Conservation (phyloP, 2,797 vertebrate species). For the Notoglanidium macrostoma region DNA sequence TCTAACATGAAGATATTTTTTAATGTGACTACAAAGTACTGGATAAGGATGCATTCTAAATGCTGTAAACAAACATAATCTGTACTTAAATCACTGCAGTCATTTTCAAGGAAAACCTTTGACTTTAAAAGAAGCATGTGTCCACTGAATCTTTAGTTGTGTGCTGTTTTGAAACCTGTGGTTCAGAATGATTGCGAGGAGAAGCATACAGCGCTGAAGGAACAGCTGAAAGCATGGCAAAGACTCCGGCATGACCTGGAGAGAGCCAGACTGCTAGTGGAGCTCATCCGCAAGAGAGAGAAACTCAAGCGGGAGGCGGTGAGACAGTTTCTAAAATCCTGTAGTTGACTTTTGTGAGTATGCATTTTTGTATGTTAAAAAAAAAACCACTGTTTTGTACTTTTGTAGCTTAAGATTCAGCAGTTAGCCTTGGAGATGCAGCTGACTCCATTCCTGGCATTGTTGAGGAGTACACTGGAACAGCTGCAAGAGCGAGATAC, state of each 20-base stretch:
- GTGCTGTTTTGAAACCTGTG: constrained; percentile 12
- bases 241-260: constrained; percentile 96
- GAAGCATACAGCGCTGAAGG: constrained; percentile 91
- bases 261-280: constrained; percentile 93
- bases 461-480: constrained; percentile 92
- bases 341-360: not conserved
- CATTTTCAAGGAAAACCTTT: not conserved
- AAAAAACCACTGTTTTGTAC: constrained; percentile 10
- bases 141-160: not conserved
- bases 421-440: constrained; percentile 96
- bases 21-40: not conserved
- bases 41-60: not conserved
- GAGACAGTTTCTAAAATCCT: constrained; percentile 56
- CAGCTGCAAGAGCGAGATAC: constrained; percentile 98
- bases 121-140: not conserved
- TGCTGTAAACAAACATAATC: not conserved
- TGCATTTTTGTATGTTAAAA: not conserved
- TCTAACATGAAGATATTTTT: not conserved
- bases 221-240: constrained; percentile 99
- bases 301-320: constrained; percentile 98
- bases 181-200: constrained; percentile 89
- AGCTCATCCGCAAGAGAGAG: constrained; percentile 97
- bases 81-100: not conserved
- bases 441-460: constrained; percentile 94
- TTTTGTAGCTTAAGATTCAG: constrained; percentile 93